These are phyloP conservation scores for Xiphophorus couchianus DNA, from an alignment of 2,113 vertebrate species.

Conservation along the genomic window DNA sequence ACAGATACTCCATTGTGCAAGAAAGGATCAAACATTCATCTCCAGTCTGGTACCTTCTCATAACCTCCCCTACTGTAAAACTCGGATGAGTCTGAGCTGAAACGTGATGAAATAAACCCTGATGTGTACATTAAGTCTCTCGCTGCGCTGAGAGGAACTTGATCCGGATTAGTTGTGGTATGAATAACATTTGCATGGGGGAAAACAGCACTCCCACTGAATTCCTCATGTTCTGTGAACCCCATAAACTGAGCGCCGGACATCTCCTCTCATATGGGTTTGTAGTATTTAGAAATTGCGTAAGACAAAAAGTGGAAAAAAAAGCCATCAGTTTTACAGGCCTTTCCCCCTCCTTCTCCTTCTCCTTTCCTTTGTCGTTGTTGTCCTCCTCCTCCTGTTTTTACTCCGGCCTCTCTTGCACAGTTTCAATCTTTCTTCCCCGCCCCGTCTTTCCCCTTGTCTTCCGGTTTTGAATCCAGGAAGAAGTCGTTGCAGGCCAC, in stretches of 20 bases:
- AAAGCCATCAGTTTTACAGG: constrained; percentile 42
- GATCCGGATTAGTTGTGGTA: constrained; percentile 40
- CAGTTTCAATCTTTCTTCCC: constrained; percentile 68
- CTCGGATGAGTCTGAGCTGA: constrained; percentile 24
- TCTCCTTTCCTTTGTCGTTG: neutral
- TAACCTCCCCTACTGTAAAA: neutral
- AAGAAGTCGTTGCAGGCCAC: constrained; percentile 87
- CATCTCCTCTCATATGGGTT: constrained; percentile 21
- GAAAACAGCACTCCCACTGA: constrained; percentile 41
- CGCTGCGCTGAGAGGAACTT: neutral
- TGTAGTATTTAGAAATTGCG: constrained; percentile 57
- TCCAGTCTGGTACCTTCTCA: constrained; percentile 10
- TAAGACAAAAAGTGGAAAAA: constrained; percentile 15
- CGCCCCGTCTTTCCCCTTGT: constrained; percentile 60
- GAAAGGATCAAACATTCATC: constrained; percentile 42
- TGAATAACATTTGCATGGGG: constrained; percentile 50
- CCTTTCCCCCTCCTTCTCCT: constrained; percentile 17
- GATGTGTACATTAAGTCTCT: constrained; percentile 20
- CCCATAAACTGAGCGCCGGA: constrained; percentile 39
- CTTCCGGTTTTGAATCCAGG: constrained; percentile 78
- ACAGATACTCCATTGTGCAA: constrained; percentile 56
- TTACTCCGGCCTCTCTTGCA: constrained; percentile 17
- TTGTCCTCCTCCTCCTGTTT: neutral
- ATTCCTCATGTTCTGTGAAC: constrained; percentile 20
- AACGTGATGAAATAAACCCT: constrained; percentile 21